These are phyloP conservation scores for Nycticebus coucang DNA, from an alignment of 2,113 vertebrate genomes.

Conservation along the genomic window DNA sequence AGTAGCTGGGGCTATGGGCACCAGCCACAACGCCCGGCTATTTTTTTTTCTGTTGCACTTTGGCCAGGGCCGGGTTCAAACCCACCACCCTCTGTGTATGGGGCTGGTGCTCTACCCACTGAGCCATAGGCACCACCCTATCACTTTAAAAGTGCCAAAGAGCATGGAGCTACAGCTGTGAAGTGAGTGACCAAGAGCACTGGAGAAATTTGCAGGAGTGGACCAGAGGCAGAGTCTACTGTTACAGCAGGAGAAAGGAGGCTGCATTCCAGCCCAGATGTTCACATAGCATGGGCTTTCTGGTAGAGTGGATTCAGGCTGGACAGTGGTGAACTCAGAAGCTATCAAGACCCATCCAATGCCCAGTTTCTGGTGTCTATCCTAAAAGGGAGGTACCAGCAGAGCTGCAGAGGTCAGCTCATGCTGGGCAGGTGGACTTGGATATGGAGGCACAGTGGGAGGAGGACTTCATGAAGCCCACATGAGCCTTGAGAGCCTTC, in stretches of 20 bases:
- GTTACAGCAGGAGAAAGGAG: slow-evolving; percentile 92
- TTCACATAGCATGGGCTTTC: slow-evolving; percentile 96
- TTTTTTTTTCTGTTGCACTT: no score
- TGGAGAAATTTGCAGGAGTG: slow-evolving; percentile 94
- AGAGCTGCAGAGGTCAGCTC: slow-evolving; percentile 93
- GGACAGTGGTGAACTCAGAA: slow-evolving; percentile 94
- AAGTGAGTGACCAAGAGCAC: slow-evolving; percentile 89
- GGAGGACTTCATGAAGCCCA: slow-evolving; percentile 94
- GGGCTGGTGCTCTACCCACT: no score
- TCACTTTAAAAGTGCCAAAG: slow-evolving; percentile 97
- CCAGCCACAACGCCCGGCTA: no score
- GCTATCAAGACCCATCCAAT: slow-evolving; percentile 96
- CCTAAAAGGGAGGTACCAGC: slow-evolving; percentile 96
- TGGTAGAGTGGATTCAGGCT: slow-evolving; percentile 98
- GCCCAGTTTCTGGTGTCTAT: slow-evolving; percentile 97
- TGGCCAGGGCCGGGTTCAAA: no score
- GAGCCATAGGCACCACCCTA: slow-evolving; percentile 60
- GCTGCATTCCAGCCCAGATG: slow-evolving; percentile 90
- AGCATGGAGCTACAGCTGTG: slow-evolving; percentile 96
- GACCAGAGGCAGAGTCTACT: slow-evolving; percentile 94
- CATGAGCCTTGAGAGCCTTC: slow-evolving; percentile 93
- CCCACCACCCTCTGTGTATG: no score
- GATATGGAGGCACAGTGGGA: slow-evolving; percentile 99
- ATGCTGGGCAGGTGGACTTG: slow-evolving; percentile 96
- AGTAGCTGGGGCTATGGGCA: no score